These are phyloP conservation scores for Pachyuromys duprasi DNA, from an alignment of 2,797 vertebrate species.

Conservation along the genomic window DNA sequence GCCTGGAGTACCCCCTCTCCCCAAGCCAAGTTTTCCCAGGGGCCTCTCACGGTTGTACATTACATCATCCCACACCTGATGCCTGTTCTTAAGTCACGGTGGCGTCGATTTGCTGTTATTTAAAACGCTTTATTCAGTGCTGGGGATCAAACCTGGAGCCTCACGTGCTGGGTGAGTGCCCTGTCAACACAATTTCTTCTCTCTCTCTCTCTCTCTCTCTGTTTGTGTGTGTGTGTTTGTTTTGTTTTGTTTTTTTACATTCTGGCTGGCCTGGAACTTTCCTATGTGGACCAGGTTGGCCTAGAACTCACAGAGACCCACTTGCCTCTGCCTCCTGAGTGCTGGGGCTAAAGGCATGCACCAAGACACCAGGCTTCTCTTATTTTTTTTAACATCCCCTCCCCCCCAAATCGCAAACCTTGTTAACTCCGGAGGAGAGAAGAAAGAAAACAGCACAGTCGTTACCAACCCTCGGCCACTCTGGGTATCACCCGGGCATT, in stretches of 20 bases:
- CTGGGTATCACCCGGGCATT: neutral
- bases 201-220: neutral
- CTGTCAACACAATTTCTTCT: neutral
- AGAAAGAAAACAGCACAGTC: neutral
- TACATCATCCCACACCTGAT: neutral
- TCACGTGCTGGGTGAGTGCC: neutral
- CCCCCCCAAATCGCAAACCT: neutral
- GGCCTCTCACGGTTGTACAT: neutral
- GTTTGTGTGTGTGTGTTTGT: too few relatives aligned
- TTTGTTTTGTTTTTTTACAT: neutral
- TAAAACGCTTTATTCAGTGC: neutral
- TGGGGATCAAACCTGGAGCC: neutral
- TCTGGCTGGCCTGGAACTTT: neutral
- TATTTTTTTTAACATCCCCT: neutral
- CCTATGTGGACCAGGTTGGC: neutral
- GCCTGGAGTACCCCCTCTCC: neutral
- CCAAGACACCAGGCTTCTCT: neutral
- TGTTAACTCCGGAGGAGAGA: neutral
- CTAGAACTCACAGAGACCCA: neutral
- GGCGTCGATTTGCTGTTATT: neutral
- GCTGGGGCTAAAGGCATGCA: neutral
- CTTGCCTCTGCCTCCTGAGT: neutral
- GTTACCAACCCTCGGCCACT: neutral
- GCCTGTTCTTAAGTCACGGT: neutral
- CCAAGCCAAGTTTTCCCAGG: neutral